A percentile compares a stretch with the other conserved stretches of the same genome.
phyloP scores from a whole-genome alignment of 2,888 invertebrate species.

The Neuroscelio doddi region DNA sequence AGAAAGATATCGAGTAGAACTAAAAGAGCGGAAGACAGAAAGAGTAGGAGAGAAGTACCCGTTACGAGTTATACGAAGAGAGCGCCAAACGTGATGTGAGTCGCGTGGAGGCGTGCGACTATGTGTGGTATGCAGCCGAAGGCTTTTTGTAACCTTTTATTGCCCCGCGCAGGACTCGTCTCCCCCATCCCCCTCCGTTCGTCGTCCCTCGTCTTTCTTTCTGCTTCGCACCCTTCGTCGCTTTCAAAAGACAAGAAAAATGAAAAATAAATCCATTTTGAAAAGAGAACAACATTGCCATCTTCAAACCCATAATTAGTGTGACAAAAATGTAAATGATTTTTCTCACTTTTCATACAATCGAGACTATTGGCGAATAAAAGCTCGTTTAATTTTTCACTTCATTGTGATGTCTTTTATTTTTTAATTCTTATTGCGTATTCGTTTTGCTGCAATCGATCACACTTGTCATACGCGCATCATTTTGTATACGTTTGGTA shows the following conservation, averaged over 20 bases:
- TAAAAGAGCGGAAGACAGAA: too few species aligned
- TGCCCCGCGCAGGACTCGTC: conserved; percentile 46
- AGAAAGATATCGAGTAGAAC: too few species aligned
- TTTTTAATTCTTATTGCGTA: too few species aligned
- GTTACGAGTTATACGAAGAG: conserved; percentile 35
- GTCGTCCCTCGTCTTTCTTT: conserved; percentile 23
- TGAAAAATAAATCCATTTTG: too few species aligned
- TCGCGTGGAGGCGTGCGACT: conserved; percentile 50
- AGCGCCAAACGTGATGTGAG: conserved; percentile 49
- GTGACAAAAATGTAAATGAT: too few species aligned
- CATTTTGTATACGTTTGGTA: conserved; percentile 10
- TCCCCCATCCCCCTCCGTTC: conserved; percentile 28
- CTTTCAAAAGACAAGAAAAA: too few species aligned
- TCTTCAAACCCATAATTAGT: too few species aligned
- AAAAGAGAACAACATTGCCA: too few species aligned
- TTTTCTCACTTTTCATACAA: too few species aligned
- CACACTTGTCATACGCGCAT: conserved; percentile 9
- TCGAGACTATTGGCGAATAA: too few species aligned
- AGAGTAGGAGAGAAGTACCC: conserved; percentile 9
- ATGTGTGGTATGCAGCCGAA: conserved; percentile 27
- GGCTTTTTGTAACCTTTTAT: conserved; percentile 60
- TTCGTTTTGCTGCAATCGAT: conserved; percentile 1
- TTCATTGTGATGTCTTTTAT: too few species aligned
- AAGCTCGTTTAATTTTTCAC: too few species aligned
- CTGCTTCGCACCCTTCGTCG: conserved; percentile 32